Conservation (phyloP, 1,140 invertebrate genomes). For the Drosophila micromelanica region DNA sequence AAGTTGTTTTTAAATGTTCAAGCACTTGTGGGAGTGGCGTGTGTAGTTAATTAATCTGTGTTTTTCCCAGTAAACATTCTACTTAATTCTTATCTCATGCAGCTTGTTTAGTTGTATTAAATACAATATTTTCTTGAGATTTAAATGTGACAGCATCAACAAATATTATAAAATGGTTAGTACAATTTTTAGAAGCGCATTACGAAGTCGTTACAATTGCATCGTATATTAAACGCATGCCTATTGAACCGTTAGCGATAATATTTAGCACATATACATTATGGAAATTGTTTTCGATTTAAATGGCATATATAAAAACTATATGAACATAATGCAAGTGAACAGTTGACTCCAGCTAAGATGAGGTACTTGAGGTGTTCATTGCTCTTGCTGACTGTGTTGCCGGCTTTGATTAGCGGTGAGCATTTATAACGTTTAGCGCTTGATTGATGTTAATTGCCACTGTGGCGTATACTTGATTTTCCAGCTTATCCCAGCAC, state of each 20-base stretch:
- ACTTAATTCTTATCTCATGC: not conserved
- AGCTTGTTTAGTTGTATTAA: not conserved
- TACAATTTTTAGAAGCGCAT: constrained; percentile 5
- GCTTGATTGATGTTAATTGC: constrained; percentile 17
- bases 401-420: constrained; percentile 61
- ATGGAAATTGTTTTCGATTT: constrained; percentile 62
- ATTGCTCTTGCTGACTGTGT: constrained; percentile 50
- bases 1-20: constrained; percentile 2
- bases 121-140: not conserved
- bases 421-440: constrained; percentile 11
- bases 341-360: constrained; percentile 21
- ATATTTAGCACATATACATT: constrained; percentile 26
- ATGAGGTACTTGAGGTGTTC: constrained; percentile 67
- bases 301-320: constrained; percentile 41
- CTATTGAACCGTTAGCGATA: constrained; percentile 41
- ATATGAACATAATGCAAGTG: constrained; percentile 36
- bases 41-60: constrained; percentile 1
- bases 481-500: constrained; percentile 56
- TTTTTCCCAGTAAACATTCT: constrained; percentile 2
- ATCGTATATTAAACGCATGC: not conserved
- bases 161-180: not conserved
- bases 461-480: constrained; percentile 16
- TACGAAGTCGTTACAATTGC: not conserved
- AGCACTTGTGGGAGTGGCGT: not conserved
- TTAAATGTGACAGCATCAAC: no score